These are phyloP conservation scores for Hirundo rustica DNA, from an alignment of 2,797 vertebrate species.

Conservation along the genomic window DNA sequence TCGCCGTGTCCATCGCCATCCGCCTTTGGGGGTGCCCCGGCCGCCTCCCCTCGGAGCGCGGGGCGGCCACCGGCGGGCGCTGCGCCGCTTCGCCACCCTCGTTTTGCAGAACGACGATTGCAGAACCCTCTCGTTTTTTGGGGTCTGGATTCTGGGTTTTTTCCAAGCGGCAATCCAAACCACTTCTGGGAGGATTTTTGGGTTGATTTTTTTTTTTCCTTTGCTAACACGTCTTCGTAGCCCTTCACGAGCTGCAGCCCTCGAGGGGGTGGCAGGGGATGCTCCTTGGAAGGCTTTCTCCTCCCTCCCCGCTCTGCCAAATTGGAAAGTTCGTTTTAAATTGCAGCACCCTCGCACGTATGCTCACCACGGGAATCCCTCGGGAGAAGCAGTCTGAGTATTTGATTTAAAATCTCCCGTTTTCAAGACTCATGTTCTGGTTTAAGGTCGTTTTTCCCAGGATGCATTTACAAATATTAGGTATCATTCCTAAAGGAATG, in stretches of 20 bases:
- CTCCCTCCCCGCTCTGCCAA: neutral
- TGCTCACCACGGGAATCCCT: neutral
- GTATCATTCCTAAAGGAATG: neutral
- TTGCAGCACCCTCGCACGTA: neutral
- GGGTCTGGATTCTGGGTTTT: neutral
- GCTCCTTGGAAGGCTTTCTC: too few relatives aligned
- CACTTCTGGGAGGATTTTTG: too few relatives aligned
- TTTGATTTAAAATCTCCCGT: neutral
- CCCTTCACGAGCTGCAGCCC: neutral
- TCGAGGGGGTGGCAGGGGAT: neutral
- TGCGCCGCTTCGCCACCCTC: neutral
- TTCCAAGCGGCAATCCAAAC: neutral
- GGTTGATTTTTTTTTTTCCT: neutral
- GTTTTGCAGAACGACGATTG: neutral
- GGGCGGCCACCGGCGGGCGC: neutral
- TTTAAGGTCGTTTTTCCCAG: neutral
- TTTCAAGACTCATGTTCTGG: neutral
- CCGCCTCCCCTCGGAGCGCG: neutral
- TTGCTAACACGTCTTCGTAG: neutral
- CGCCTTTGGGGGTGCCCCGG: neutral
- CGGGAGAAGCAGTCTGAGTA: neutral
- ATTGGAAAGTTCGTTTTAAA: constrained; percentile 6
- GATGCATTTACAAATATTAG: neutral
- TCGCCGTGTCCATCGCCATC: accelerated
- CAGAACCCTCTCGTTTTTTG: accelerated